Conservation (phyloP, 2,888 invertebrate genomes). For the Drosophila melanosoma region DNA sequence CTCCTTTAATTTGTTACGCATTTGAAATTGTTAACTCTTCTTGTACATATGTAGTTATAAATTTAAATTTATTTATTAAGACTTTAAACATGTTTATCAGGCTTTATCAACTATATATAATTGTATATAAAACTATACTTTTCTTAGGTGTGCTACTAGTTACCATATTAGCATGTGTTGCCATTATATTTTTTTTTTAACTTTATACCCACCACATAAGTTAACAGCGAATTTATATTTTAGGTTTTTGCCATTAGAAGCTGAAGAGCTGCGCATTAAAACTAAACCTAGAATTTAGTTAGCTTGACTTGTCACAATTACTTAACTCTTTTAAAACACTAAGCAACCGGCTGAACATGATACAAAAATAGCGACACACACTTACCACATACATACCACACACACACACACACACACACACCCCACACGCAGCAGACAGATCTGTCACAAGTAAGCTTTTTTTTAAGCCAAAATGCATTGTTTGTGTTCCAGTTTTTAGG, state of each 20-base stretch:
- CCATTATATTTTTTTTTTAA: not conserved
- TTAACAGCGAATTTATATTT: not conserved
- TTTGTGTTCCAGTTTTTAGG: conserved; percentile 25
- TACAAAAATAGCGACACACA: conserved; percentile 16
- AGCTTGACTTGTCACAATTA: conserved; percentile 30
- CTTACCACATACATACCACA: conserved; percentile 1
- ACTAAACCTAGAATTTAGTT: conserved; percentile 4
- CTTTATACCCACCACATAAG: conserved; percentile 1
- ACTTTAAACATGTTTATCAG: not conserved
- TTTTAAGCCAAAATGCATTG: conserved; percentile 41
- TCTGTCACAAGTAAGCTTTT: conserved; percentile 34
- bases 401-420: conserved; percentile 1
- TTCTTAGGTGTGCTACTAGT: not conserved
- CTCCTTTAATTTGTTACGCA: not conserved
- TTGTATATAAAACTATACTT: not conserved
- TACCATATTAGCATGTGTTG: not conserved
- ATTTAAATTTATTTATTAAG: too few relatives aligned
- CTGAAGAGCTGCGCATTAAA: not conserved
- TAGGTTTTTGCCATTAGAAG: conserved; percentile 1
- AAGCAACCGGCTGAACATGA: conserved; percentile 34
- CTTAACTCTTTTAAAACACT: conserved; percentile 37
- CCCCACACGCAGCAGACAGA: not conserved
- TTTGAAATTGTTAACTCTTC: not conserved
- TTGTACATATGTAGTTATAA: too few relatives aligned
- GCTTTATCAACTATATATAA: not conserved